phyloP scores from a whole-genome alignment of 2,888 invertebrate species.

The Chalcosyrphus nemorum region DNA sequence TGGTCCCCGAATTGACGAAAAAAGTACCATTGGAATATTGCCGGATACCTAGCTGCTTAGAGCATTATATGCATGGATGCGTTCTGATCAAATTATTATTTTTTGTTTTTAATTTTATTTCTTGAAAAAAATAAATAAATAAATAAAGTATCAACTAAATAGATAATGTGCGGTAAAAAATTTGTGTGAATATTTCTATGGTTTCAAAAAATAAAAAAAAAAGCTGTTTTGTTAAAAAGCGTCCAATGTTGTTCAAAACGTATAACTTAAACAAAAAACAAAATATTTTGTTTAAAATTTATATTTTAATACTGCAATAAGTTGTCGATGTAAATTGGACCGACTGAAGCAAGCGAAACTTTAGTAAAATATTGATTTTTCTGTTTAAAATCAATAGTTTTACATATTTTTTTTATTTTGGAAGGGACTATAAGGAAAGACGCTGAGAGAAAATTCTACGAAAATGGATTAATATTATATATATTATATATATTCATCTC shows the following conservation, averaged over 20 bases:
- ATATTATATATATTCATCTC: slow-evolving; percentile 15
- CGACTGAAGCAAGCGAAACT: slow-evolving; percentile 63
- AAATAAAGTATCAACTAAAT: too few relatives aligned
- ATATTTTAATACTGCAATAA: slow-evolving; percentile 2
- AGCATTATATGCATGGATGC: too few relatives aligned
- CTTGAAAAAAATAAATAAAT: too few relatives aligned
- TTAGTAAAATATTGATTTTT: slow-evolving; percentile 46
- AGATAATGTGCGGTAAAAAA: neutral
- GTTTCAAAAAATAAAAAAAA: slow-evolving; percentile 2
- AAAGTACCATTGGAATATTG: too few relatives aligned
- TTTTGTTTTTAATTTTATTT: too few relatives aligned
- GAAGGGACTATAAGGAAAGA: slow-evolving; percentile 49
- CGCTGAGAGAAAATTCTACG: slow-evolving; percentile 27
- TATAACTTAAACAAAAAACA: neutral
- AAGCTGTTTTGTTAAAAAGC: slow-evolving; percentile 9
- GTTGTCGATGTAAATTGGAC: slow-evolving; percentile 16
- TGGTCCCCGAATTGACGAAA: too few relatives aligned
- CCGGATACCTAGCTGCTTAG: too few relatives aligned
- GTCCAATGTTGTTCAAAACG: neutral
- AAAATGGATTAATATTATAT: slow-evolving; percentile 18
- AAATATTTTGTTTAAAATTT: neutral
- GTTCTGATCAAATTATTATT: too few relatives aligned
- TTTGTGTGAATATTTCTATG: neutral
- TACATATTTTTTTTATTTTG: slow-evolving; percentile 8
- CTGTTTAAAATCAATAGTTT: slow-evolving; percentile 38